Conservation (phyloP, 2,113 vertebrate genomes). For the Eulemur rufifrons region DNA sequence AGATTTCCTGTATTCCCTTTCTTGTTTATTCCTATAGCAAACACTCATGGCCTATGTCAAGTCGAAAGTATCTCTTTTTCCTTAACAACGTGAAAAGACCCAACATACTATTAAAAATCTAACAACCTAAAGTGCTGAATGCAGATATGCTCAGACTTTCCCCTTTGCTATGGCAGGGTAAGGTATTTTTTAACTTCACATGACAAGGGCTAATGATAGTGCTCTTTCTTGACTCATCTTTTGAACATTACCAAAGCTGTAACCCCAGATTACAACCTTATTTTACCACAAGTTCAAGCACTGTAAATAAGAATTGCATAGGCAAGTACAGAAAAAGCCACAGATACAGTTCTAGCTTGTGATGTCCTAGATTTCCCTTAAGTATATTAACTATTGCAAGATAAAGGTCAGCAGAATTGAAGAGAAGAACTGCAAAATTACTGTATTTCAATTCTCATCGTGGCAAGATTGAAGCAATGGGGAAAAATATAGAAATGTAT, state of each 20-base stretch:
- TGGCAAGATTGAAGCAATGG: not conserved
- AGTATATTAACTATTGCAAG: slow-evolving; percentile 63
- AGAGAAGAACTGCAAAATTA: slow-evolving; percentile 47
- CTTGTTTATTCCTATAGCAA: slow-evolving; percentile 22
- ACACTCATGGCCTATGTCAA: not conserved
- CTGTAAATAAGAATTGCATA: slow-evolving; percentile 59
- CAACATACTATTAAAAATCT: not conserved
- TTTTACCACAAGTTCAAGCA: slow-evolving; percentile 67
- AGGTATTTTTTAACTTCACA: slow-evolving; percentile 55
- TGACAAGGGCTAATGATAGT: slow-evolving; percentile 74
- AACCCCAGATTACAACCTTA: slow-evolving; percentile 75
- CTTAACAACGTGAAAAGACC: slow-evolving; percentile 12
- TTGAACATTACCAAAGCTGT: slow-evolving; percentile 59
- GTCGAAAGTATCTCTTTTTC: not conserved
- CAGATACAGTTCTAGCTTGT: slow-evolving; percentile 33
- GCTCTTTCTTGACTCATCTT: slow-evolving; percentile 68
- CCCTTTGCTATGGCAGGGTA: slow-evolving; percentile 27
- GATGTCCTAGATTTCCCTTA: slow-evolving; percentile 63
- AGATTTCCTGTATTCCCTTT: not conserved
- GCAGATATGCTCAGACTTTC: slow-evolving; percentile 32
- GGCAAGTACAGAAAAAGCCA: slow-evolving; percentile 51
- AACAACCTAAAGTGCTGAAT: slow-evolving; percentile 31
- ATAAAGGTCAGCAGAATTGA: slow-evolving; percentile 63
- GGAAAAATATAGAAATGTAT: not conserved
- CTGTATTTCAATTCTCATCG: slow-evolving; percentile 23